Evolutionary conservation across 2,113 vertebrate species (phyloP).

Genomic region (Centropristis striata): DNA sequence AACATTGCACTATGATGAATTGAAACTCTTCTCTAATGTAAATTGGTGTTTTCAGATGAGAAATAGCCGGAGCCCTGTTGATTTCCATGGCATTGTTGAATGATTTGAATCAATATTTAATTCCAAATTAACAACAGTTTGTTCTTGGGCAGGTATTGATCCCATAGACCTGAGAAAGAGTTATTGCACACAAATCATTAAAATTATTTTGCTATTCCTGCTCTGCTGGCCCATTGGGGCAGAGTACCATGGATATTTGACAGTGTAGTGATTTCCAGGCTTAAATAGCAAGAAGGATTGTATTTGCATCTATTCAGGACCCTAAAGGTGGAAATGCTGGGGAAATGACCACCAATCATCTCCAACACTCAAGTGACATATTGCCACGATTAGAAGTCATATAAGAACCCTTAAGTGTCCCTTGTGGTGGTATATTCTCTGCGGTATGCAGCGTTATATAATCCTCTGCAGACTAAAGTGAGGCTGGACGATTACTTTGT

Average conservation of each 20-base stretch:
- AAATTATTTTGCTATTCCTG: conserved; percentile 29
- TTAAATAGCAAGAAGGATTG: conserved; percentile 4
- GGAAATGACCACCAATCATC: background rate
- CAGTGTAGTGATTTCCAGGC: background rate
- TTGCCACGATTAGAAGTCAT: background rate
- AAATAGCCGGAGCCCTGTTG: background rate
- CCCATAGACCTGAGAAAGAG: conserved; percentile 28
- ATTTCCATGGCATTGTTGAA: conserved; percentile 34
- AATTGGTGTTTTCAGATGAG: conserved; percentile 9
- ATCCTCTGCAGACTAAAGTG: background rate
- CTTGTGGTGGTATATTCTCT: background rate
- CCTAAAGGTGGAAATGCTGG: background rate
- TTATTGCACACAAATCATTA: conserved; percentile 58
- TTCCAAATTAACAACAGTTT: conserved; percentile 58
- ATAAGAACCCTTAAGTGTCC: background rate
- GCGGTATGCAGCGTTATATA: background rate
- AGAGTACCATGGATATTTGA: background rate
- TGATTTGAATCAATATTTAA: conserved; percentile 65
- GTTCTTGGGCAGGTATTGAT: conserved; percentile 57
- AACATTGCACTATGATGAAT: background rate
- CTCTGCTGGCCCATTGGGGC: background rate
- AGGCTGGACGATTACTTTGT: conserved; percentile 21
- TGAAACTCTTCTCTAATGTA: conserved; percentile 1
- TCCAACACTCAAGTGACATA: background rate
- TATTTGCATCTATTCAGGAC: background rate